These are phyloP conservation scores for Periophthalmodon schlosseri DNA, from an alignment of 2,113 vertebrate genomes.

Conservation along the genomic window DNA sequence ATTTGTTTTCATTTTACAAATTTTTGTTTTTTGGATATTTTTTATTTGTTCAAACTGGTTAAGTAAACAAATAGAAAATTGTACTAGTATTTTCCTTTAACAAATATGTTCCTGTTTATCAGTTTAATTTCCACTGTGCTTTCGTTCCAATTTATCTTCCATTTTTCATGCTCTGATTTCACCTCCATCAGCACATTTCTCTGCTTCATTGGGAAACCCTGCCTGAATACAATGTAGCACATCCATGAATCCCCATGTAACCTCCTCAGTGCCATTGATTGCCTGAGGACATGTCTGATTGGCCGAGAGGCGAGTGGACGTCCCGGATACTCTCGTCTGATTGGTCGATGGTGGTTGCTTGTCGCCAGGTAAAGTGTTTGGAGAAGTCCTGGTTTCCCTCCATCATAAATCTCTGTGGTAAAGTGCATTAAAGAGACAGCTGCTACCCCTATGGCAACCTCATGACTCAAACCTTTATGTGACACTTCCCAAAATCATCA, in stretches of 20 bases:
- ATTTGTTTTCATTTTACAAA: too few species aligned
- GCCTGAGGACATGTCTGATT: neutral
- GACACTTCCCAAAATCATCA: neutral
- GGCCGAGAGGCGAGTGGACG: neutral
- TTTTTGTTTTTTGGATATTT: too few species aligned
- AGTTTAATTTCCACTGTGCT: too few species aligned
- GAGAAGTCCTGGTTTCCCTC: slow-evolving; percentile 12
- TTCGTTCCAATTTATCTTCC: neutral
- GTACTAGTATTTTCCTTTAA: too few species aligned
- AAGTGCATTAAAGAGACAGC: neutral
- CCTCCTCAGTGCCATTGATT: neutral
- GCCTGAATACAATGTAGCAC: neutral
- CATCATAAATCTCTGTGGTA: neutral
- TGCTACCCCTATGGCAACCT: neutral
- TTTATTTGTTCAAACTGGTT: too few species aligned
- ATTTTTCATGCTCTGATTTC: neutral
- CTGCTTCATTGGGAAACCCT: neutral
- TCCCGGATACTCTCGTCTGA: neutral
- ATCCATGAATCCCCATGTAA: neutral
- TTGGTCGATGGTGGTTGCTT: neutral
- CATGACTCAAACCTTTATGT: too few species aligned
- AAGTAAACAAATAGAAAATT: too few species aligned
- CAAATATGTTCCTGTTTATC: too few species aligned
- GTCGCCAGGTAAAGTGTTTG: slow-evolving; percentile 14
- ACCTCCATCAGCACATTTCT: neutral